A percentile compares a stretch with the other conserved stretches of the same genome.
Conservation (phyloP, 2,888 invertebrate species). For the Melipona bicolor region DNA sequence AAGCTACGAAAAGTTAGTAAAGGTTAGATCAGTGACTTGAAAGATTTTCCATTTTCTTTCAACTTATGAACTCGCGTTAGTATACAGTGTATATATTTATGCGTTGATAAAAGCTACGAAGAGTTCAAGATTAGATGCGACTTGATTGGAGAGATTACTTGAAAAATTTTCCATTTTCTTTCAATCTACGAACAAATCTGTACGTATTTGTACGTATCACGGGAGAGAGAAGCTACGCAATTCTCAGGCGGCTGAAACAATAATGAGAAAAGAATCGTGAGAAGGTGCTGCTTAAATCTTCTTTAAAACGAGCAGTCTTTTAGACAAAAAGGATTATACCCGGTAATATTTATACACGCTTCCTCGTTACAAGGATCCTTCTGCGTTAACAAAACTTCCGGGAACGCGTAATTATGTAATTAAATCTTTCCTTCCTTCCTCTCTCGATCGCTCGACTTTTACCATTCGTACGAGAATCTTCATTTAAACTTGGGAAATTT, state of each 20-base stretch:
- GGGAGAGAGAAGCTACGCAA: background rate
- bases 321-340: background rate
- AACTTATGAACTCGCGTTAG: background rate
- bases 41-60: too few relatives aligned
- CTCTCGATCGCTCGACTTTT: background rate
- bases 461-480: background rate
- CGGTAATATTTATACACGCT: background rate
- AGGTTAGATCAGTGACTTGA: too few relatives aligned
- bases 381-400: background rate
- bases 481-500: background rate
- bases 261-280: conserved; percentile 12
- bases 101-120: too few relatives aligned
- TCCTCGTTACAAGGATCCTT: background rate
- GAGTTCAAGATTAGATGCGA: too few relatives aligned
- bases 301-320: background rate
- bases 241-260: background rate
- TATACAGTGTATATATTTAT: background rate
- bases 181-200: background rate
- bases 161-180: too few relatives aligned
- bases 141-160: too few relatives aligned
- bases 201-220: too few relatives aligned
- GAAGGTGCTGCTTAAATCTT: conserved; percentile 8
- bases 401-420: background rate
- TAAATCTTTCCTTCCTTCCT: background rate
- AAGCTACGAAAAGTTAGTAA: too few relatives aligned